phyloP scores from a whole-genome alignment of 2,113 vertebrate genomes.

The Lethenteron camtschaticum region DNA sequence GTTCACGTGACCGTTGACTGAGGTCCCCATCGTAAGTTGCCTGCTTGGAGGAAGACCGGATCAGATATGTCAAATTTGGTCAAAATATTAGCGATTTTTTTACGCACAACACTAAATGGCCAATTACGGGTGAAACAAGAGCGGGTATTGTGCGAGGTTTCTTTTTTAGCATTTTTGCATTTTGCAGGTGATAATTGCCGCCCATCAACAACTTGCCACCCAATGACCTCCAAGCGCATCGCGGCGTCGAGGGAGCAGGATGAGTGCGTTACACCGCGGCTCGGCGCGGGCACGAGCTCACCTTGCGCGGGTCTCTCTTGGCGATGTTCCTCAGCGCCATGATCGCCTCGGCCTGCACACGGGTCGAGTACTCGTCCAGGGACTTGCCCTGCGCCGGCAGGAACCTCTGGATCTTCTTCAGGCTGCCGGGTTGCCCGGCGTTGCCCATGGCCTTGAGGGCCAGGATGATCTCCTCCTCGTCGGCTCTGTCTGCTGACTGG shows the following conservation, averaged over 20 bases:
- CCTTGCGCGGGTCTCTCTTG: slow-evolving; percentile 29
- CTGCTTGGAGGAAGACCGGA: no score
- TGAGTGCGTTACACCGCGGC: no score
- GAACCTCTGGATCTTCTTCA: slow-evolving; percentile 41
- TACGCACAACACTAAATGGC: no score
- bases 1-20: no score
- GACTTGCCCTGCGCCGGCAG: slow-evolving; percentile 26
- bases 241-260: background rate
- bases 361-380: slow-evolving; percentile 20
- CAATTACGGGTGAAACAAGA: no score
- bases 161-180: no score
- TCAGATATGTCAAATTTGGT: no score
- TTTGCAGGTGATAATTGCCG: background rate
- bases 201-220: background rate
- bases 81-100: no score
- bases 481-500: slow-evolving; percentile 22
- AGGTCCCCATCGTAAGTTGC: no score
- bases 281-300: slow-evolving; percentile 16
- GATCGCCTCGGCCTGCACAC: slow-evolving; percentile 31
- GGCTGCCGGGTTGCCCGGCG: slow-evolving; percentile 34
- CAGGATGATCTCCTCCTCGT: slow-evolving; percentile 29
- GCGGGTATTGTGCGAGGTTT: no score
- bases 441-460: slow-evolving; percentile 49
- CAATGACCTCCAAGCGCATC: background rate
- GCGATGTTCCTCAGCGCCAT: slow-evolving; percentile 39